These are phyloP conservation scores for Onchidella celtica DNA, from an alignment of 2,888 invertebrate species.

Conservation along the genomic window DNA sequence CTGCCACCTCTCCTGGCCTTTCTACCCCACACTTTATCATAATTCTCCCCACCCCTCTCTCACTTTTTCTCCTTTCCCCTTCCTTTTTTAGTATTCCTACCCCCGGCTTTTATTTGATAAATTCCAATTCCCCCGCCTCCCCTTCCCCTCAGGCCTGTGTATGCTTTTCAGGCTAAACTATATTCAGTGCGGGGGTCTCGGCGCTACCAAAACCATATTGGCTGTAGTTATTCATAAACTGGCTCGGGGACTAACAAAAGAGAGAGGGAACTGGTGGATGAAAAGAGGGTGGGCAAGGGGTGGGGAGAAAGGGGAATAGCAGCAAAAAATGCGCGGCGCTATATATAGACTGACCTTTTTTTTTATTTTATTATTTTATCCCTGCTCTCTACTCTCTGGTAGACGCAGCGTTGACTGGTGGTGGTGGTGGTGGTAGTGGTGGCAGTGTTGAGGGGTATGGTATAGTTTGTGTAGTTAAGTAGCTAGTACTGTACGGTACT, in stretches of 20 bases:
- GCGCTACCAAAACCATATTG: conserved; percentile 26
- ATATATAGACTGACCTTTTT: too few relatives aligned
- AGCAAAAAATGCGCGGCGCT: neutral
- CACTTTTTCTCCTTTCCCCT: neutral
- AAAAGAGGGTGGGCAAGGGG: neutral
- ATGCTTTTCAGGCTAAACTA: conserved; percentile 16
- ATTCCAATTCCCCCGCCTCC: conserved; percentile 2
- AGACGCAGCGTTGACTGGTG: too few relatives aligned
- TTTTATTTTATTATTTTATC: too few relatives aligned
- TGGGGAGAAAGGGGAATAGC: neutral
- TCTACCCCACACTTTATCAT: neutral
- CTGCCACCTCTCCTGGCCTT: neutral
- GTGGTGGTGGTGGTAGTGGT: too few relatives aligned
- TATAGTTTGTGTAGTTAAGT: too few relatives aligned
- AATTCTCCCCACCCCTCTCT: neutral
- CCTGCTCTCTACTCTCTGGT: too few relatives aligned
- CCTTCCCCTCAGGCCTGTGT: too few relatives aligned
- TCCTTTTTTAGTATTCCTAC: neutral
- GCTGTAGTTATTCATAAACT: conserved; percentile 3
- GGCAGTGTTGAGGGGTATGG: too few relatives aligned
- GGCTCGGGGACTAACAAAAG: neutral
- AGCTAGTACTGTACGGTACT: too few relatives aligned
- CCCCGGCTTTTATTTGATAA: conserved; percentile 22
- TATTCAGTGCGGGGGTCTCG: neutral
- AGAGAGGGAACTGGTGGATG: neutral